Evolutionary conservation across 2,113 vertebrate genomes (phyloP).

Genomic region (Caretta caretta): DNA sequence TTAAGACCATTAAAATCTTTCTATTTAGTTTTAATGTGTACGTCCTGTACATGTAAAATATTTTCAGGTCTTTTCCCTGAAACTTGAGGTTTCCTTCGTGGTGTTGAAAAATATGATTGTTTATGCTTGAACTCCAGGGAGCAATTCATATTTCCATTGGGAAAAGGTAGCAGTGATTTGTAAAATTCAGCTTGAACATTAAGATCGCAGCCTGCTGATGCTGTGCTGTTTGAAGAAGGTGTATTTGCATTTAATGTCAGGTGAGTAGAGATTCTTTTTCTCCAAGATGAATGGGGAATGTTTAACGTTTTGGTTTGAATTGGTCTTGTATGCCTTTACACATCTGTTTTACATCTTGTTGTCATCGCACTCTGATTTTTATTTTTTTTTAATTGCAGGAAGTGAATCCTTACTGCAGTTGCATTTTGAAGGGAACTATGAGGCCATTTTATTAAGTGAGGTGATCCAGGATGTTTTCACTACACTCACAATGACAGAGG

Average conservation of each 20-base stretch:
- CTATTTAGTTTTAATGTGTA: background rate
- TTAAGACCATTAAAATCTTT: background rate
- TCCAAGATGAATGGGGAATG: background rate
- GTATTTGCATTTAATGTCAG: background rate
- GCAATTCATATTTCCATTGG: background rate
- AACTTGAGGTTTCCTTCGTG: background rate
- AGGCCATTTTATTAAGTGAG: slow-evolving; percentile 84
- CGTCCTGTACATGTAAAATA: background rate
- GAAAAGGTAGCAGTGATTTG: background rate
- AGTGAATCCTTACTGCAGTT: slow-evolving; percentile 81
- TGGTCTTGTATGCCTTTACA: background rate
- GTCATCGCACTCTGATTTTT: background rate
- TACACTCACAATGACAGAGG: slow-evolving; percentile 59
- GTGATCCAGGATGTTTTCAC: slow-evolving; percentile 81
- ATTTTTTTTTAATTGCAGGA: slow-evolving; percentile 74
- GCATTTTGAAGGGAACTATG: slow-evolving; percentile 86
- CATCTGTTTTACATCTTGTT: background rate
- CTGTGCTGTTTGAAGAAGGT: background rate
- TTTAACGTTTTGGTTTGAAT: background rate
- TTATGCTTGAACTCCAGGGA: background rate
- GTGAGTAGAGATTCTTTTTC: background rate
- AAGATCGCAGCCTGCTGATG: background rate
- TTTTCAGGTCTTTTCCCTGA: background rate
- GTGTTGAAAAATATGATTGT: background rate
- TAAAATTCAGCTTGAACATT: background rate